Evolutionary conservation across 1,140 invertebrate species (phyloP).

Genomic region (Musca vetustissima): DNA sequence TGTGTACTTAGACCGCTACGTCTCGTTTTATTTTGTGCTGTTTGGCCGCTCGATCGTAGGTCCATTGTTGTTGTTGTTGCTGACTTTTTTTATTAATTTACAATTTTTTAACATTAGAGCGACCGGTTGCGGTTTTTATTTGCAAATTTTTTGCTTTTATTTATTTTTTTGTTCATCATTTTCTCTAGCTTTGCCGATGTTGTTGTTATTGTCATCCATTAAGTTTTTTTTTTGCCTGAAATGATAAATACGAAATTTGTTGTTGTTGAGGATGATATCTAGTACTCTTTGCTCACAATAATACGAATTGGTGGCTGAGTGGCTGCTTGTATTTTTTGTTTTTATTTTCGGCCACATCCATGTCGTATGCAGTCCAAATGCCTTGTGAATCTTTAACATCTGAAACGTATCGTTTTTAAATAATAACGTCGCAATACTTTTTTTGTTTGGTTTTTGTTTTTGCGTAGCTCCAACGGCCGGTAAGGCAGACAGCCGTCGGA

Average conservation of each 20-base stretch:
- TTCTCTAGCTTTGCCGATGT: too few relatives aligned
- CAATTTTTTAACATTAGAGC: slow-evolving; percentile 15
- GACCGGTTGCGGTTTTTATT: slow-evolving; percentile 15
- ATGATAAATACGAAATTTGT: slow-evolving; percentile 12
- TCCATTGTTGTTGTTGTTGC: too few relatives aligned
- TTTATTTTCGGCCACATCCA: neutral
- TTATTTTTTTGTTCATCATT: neutral
- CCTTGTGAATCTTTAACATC: slow-evolving; percentile 17
- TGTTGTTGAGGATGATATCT: neutral
- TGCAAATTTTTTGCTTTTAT: slow-evolving; percentile 3
- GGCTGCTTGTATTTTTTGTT: too few relatives aligned
- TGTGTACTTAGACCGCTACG: too few relatives aligned
- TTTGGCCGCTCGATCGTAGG: too few relatives aligned
- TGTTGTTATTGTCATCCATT: too few relatives aligned
- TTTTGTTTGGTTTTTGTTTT: too few relatives aligned
- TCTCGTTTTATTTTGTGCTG: too few relatives aligned
- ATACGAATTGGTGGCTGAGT: too few relatives aligned
- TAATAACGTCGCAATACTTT: too few relatives aligned
- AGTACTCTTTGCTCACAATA: too few relatives aligned
- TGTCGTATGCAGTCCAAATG: slow-evolving; percentile 12
- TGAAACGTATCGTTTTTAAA: slow-evolving; percentile 18
- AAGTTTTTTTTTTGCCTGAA: neutral
- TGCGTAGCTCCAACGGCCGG: neutral
- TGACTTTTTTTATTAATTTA: slow-evolving; percentile 5
- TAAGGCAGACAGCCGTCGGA: too few relatives aligned